Evolutionary conservation across 2,888 invertebrate species (phyloP).

Genomic region (Acanthopleura granulata): DNA sequence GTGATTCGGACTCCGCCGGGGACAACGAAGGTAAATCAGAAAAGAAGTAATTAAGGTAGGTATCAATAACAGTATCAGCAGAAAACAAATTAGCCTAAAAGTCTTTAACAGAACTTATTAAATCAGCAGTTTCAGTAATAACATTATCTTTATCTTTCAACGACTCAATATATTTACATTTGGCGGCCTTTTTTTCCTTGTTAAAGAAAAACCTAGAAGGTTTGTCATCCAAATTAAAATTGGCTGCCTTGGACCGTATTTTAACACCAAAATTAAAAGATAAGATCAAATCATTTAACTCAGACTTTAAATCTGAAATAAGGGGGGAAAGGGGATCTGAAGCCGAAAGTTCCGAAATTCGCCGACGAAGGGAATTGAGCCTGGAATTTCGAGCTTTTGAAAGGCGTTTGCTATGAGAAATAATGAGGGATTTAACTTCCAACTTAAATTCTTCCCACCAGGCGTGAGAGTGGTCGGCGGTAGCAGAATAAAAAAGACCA

Average conservation of each 20-base stretch:
- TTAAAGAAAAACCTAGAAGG: constrained; percentile 8
- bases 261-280: background rate
- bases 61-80: background rate
- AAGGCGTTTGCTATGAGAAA: constrained; percentile 6
- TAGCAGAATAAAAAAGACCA: background rate
- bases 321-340: background rate
- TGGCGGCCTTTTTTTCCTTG: background rate
- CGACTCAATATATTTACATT: background rate
- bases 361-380: background rate
- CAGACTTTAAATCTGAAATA: background rate
- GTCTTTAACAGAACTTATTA: background rate
- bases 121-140: background rate
- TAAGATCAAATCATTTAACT: background rate
- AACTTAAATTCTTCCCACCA: constrained; percentile 11
- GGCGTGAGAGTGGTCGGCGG: background rate
- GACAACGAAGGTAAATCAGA: constrained; percentile 13
- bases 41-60: background rate
- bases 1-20: background rate
- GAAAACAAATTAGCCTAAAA: constrained; percentile 13
- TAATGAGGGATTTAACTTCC: background rate
- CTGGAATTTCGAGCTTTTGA: background rate
- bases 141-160: background rate
- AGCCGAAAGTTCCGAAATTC: background rate
- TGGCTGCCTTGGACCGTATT: background rate
- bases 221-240: constrained; percentile 8